Evolutionary conservation across 1,140 invertebrate species (phyloP).

Genomic region (Drosophila tristis): DNA sequence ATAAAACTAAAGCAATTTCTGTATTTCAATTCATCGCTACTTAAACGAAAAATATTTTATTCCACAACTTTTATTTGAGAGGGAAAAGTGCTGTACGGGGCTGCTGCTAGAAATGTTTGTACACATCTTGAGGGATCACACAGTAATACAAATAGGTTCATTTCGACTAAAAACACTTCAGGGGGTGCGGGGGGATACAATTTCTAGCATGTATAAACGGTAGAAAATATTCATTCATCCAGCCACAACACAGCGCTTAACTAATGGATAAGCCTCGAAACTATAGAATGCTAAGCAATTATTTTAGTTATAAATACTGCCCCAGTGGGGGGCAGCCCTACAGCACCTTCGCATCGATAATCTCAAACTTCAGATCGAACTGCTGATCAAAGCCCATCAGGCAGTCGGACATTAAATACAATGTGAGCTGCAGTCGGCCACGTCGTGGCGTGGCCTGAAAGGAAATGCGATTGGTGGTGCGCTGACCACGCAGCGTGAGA

Average conservation of each 20-base stretch:
- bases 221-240: conserved; percentile 7
- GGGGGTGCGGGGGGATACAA: conserved; percentile 3
- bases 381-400: conserved; percentile 98
- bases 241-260: conserved; percentile 18
- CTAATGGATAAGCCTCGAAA: conserved; percentile 33
- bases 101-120: conserved; percentile 45
- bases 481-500: conserved; percentile 85
- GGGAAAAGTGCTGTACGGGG: too few relatives aligned
- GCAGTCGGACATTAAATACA: conserved; percentile 97
- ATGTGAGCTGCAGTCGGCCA: conserved; percentile 90
- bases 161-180: conserved; percentile 11
- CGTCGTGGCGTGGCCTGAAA: conserved; percentile 83
- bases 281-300: conserved; percentile 29
- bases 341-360: conserved; percentile 85
- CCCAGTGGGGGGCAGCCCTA: too few relatives aligned
- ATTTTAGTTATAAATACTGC: background rate
- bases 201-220: background rate
- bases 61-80: too few relatives aligned
- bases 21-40: too few relatives aligned
- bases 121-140: conserved; percentile 50
- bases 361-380: conserved; percentile 89
- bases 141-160: conserved; percentile 36
- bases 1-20: too few relatives aligned
- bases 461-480: conserved; percentile 83
- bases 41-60: too few relatives aligned